A percentile compares a stretch with the other conserved stretches of the same genome.
These are phyloP conservation scores for Lota lota DNA, from an alignment of 2,113 vertebrate genomes.

Conservation along the genomic window DNA sequence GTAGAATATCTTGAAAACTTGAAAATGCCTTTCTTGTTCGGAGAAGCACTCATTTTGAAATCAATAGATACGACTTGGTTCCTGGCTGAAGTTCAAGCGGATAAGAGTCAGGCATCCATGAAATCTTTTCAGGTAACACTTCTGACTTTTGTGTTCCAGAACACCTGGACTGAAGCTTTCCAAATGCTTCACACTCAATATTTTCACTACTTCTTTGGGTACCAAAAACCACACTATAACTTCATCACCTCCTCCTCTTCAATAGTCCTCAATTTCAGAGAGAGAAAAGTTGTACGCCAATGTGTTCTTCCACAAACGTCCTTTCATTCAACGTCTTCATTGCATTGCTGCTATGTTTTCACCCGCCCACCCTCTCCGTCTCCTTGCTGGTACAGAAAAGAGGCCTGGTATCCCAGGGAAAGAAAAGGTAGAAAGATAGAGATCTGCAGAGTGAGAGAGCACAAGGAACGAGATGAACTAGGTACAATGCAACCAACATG, in stretches of 20 bases:
- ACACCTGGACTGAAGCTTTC: no score
- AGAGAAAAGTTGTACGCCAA: slow-evolving; percentile 10
- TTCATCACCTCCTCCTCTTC: slow-evolving; percentile 17
- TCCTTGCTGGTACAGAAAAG: slow-evolving; percentile 8
- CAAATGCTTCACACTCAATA: no score
- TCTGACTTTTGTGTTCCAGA: not conserved
- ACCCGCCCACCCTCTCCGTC: slow-evolving; percentile 13
- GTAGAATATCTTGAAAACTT: no score
- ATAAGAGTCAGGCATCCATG: not conserved
- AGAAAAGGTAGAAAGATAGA: not conserved
- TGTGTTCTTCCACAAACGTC: not conserved
- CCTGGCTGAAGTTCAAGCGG: not conserved
- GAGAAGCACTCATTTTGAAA: no score
- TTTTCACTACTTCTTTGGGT: no score
- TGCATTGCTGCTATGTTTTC: not conserved
- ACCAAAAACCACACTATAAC: no score
- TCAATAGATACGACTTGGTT: no score
- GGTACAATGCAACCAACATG: not conserved
- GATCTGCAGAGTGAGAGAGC: not conserved
- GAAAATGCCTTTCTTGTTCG: no score
- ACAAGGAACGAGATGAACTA: not conserved
- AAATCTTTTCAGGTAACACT: not conserved
- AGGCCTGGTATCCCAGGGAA: slow-evolving; percentile 15
- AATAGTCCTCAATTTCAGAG: slow-evolving; percentile 32
- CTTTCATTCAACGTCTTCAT: slow-evolving; percentile 28